Evolutionary conservation across 2,113 vertebrate genomes (phyloP), one percentile per base, ranked within the genome.

Genomic region (Marmota flaviventris): DNA sequence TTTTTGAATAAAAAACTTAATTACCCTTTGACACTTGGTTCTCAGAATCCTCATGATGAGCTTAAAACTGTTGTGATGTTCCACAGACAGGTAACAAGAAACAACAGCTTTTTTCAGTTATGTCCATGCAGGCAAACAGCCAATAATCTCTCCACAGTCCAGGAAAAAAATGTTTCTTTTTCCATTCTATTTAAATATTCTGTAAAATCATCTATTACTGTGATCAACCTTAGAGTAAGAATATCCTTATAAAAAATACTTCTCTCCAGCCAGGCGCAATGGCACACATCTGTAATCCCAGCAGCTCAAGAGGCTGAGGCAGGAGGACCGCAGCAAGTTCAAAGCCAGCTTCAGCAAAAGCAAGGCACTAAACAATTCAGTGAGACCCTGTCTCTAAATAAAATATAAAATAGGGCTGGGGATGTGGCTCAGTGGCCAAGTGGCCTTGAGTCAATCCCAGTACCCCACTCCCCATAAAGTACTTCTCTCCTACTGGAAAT

Each of bases 1-100:
- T 95, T 95, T 37, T 29, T 83, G 27, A 67, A 89, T 39, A 70
- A 76, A 90, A 78, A 91, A 27, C 20, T n/a, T 70, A 75, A 89
- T 85, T 92, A 63, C 76, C 20, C 42, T 73, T 94, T 69, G 42
- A 69, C 32, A 34, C 27, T 82, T 85, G 73, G 72, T 70, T 88
- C 58, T 58, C 24, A 72, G 58, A 13, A 69, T 91, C 83, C 7
- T 93, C 37, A n/a, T 11, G 51, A 81, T 13, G 1, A 72, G 63
- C 86, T 72, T 9, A 3, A 87, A 78, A 70, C 61, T 85, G 8
- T 70, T 48, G 53, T 25, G 20, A 53, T 58, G 69, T 16, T 86
- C 67, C 20, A 34, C 37, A 79, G 69, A 78, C 0, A 14, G n/a
- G 70, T 48, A 82, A 17, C 6, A 34, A 18, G 27, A 89, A 85